Base-by-base conservation (phyloP, 2,888 invertebrate genomes). In the Ennomos erosarius region DNA sequence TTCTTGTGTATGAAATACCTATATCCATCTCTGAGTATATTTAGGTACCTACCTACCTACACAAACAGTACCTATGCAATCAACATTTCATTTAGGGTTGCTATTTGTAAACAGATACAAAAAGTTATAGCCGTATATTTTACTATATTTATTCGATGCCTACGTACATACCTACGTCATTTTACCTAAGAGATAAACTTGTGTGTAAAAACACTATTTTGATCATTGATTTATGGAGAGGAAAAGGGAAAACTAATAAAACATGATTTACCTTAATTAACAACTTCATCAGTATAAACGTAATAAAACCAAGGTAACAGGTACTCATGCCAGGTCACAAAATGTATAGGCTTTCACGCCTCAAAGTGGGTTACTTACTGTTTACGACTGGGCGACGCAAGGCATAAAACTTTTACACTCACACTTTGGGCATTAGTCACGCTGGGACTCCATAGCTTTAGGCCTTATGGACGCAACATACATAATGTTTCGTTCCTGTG, bases 391-490 rank as follows among this genome's bases (percentile, higher is more conserved):
- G 73, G 72, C 70, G 70, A 68, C 73, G 71, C 68, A 65, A 72
- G 69, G 68, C 75, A 75, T 84, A 80, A 83, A 84, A 81, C 61
- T 81, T 82, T 82, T 82, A 84, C 74, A 73, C 59, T 66, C 68
- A 66, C 71, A 72, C 74, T 73, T 70, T 71, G 73, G 74, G 71
- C 76, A 78, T 78, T 74, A 78, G 75, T 69, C 66, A 57, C 64
- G 65, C 66, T 67, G 51, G 51, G 55, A 46, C 49, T 61, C 33
- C 37, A 62, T 47, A 42, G 37, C 44, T 54, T 61, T 56, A 64
- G 12, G 36, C 40, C 55, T 47, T 64, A 16, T 26, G 26, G 6
- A 26, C 6, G 26, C 6, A 26, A 26, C 26, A 6, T 26, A 26
- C 26, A 26, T 26, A 6, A 26, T 26, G 26, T 26, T 26, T 26